Evolutionary conservation across 1,140 invertebrate species (phyloP).

Genomic region (Neoseiulus cucumeris): DNA sequence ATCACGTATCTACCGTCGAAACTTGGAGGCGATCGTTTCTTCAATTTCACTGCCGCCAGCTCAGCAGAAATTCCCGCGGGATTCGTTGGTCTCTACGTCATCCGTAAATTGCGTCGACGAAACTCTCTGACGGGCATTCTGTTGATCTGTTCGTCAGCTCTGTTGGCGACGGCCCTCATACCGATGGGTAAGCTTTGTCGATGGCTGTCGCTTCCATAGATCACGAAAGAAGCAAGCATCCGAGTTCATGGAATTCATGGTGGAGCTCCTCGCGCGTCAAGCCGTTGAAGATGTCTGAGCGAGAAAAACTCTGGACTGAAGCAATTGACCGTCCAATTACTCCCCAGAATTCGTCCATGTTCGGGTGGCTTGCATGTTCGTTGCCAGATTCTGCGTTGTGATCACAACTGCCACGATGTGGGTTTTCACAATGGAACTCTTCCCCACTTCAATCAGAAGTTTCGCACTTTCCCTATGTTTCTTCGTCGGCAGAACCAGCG

Average conservation of each 20-base stretch:
- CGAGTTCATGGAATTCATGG: too few relatives aligned
- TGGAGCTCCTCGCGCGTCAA: too few relatives aligned
- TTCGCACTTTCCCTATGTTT: background rate
- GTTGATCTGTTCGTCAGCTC: background rate
- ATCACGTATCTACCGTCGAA: background rate
- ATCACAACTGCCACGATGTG: background rate
- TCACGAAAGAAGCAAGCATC: too few relatives aligned
- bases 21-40: slow-evolving; percentile 4
- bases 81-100: slow-evolving; percentile 1
- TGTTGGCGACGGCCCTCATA: background rate
- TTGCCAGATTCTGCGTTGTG: background rate
- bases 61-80: background rate
- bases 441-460: background rate
- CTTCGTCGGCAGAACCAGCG: background rate
- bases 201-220: too few relatives aligned
- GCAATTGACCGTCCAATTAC: too few relatives aligned
- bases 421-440: slow-evolving; percentile 8
- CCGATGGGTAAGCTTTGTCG: background rate
- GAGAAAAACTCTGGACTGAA: too few relatives aligned
- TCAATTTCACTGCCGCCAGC: background rate
- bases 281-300: too few relatives aligned
- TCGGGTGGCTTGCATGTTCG: background rate
- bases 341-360: background rate
- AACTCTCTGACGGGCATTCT: background rate
- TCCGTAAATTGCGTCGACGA: background rate